Conservation (phyloP, 2,888 invertebrate genomes). For the Listrodromus nycthemerus region DNA sequence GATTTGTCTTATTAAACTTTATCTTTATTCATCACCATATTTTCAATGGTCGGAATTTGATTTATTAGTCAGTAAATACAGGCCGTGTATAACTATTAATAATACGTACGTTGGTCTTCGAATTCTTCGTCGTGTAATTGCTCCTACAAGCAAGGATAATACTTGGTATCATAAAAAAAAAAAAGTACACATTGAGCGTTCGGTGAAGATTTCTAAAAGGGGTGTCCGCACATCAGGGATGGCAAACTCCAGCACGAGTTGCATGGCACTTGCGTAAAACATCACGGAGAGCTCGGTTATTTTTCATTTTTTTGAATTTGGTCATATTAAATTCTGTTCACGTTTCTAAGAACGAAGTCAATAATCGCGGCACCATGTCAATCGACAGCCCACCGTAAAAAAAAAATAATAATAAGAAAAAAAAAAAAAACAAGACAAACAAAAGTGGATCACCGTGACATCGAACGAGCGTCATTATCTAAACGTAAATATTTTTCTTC, state of each 20-base stretch:
- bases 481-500: slow-evolving; percentile 13
- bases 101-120: slow-evolving; percentile 38
- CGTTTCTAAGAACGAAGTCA: slow-evolving; percentile 4
- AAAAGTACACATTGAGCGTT: slow-evolving; percentile 36
- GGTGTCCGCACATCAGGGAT: slow-evolving; percentile 34
- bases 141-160: slow-evolving; percentile 24
- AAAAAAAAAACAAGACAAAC: background rate
- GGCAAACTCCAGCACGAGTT: slow-evolving; percentile 33
- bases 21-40: slow-evolving; percentile 38
- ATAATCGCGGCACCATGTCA: slow-evolving; percentile 45
- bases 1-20: slow-evolving; percentile 31
- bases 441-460: background rate
- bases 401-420: background rate
- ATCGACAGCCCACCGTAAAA: slow-evolving; percentile 4
- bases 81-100: slow-evolving; percentile 46
- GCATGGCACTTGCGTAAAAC: slow-evolving; percentile 46
- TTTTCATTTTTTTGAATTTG: background rate
- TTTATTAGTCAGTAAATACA: slow-evolving; percentile 62
- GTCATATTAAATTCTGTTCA: background rate
- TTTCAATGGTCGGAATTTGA: slow-evolving; percentile 55
- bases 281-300: slow-evolving; percentile 16
- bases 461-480: background rate
- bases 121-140: slow-evolving; percentile 42
- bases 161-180: slow-evolving; percentile 28
- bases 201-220: slow-evolving; percentile 26